phyloP scores from a whole-genome alignment of 1,140 invertebrate species.

The Thrips palmi region DNA sequence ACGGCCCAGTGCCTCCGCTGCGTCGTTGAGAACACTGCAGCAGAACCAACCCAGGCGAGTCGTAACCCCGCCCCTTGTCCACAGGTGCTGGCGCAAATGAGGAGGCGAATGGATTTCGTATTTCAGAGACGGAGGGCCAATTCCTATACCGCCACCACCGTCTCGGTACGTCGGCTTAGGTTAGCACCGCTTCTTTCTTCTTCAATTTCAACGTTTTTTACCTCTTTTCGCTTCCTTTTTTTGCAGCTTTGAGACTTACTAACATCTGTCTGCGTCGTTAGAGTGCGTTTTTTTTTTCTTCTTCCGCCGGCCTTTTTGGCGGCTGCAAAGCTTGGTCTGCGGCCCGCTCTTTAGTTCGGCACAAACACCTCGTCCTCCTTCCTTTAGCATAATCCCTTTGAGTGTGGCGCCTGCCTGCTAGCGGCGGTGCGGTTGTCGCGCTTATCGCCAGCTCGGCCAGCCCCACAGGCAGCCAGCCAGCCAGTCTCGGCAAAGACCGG shows the following conservation, averaged over 20 bases:
- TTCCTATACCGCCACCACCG: slow-evolving; percentile 64
- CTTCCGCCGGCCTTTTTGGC: no score
- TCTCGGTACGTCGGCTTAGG: slow-evolving; percentile 46
- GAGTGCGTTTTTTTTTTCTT: no score
- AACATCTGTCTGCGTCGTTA: no score
- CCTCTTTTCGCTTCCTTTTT: background rate
- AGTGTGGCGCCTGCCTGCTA: no score
- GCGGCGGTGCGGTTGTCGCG: no score
- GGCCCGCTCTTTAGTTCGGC: no score
- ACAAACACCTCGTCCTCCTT: no score
- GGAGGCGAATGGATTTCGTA: slow-evolving; percentile 52
- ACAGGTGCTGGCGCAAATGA: slow-evolving; percentile 57
- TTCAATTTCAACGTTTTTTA: background rate
- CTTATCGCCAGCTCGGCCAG: no score
- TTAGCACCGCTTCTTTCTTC: background rate
- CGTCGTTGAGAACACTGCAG: slow-evolving; percentile 1
- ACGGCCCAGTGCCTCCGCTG: slow-evolving; percentile 1
- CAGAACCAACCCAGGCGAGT: slow-evolving; percentile 8
- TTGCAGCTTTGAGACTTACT: slow-evolving; percentile 7
- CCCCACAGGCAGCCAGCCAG: no score
- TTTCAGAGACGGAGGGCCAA: slow-evolving; percentile 54
- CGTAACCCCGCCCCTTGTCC: slow-evolving; percentile 13
- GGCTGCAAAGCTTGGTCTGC: no score
- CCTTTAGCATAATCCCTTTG: no score
- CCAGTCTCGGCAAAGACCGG: no score